These are phyloP conservation scores for Epinotia brunnichana DNA, from an alignment of 2,888 invertebrate genomes.

Conservation along the genomic window DNA sequence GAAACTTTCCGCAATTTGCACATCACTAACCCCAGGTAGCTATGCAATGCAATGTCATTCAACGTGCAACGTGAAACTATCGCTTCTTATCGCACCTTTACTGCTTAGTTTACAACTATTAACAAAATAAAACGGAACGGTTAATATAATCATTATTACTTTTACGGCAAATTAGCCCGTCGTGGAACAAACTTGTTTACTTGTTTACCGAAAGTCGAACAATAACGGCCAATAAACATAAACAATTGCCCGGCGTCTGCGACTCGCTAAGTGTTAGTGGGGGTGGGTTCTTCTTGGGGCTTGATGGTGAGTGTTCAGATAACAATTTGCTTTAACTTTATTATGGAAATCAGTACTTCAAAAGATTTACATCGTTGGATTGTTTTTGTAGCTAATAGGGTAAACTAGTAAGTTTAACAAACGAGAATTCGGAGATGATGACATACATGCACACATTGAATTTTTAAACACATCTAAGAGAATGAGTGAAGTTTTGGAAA, in stretches of 20 bases:
- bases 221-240: slow-evolving; percentile 76
- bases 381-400: background rate
- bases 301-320: background rate
- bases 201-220: slow-evolving; percentile 67
- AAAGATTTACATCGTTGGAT: background rate
- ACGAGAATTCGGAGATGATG: too few relatives aligned
- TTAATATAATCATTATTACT: slow-evolving; percentile 34
- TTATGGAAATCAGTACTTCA: background rate
- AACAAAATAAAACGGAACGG: slow-evolving; percentile 28
- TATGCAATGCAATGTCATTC: background rate
- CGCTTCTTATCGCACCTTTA: slow-evolving; percentile 19
- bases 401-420: too few relatives aligned
- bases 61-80: slow-evolving; percentile 4
- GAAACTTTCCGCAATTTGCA: too few relatives aligned
- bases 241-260: slow-evolving; percentile 71
- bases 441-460: too few relatives aligned
- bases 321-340: background rate
- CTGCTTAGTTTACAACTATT: slow-evolving; percentile 26
- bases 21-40: too few relatives aligned
- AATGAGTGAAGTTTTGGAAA: too few relatives aligned
- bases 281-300: slow-evolving; percentile 31
- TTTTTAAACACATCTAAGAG: too few relatives aligned
- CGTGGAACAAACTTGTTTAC: slow-evolving; percentile 59
- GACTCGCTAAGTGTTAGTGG: slow-evolving; percentile 55
- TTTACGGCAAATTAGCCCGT: slow-evolving; percentile 63